Evolutionary conservation across 2,797 vertebrate genomes (phyloP).

Genomic region (Nannoperca obscura): DNA sequence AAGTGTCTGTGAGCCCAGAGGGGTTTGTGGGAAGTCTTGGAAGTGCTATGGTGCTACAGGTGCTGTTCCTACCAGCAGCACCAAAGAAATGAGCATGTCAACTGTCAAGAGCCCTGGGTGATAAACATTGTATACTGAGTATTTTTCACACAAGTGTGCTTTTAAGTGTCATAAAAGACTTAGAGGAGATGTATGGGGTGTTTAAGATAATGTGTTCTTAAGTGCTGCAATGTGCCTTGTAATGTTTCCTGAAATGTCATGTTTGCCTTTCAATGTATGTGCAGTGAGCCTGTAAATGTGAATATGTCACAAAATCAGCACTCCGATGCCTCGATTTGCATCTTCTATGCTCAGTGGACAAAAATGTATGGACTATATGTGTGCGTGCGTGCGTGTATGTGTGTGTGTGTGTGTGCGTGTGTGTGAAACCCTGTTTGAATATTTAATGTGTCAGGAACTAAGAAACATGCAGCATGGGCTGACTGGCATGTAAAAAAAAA

Average conservation of each 20-base stretch:
- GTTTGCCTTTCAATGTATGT: slow-evolving; percentile 24
- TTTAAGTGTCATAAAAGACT: slow-evolving; percentile 23
- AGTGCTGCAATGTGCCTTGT: slow-evolving; percentile 20
- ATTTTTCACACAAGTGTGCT: slow-evolving; percentile 32
- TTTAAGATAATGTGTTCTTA: slow-evolving; percentile 21
- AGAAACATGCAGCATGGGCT: slow-evolving; percentile 31
- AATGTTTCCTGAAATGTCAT: slow-evolving; percentile 25
- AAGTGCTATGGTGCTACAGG: background rate
- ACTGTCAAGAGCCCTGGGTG: slow-evolving; percentile 13
- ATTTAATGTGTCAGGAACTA: slow-evolving; percentile 32
- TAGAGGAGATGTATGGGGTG: slow-evolving; percentile 9
- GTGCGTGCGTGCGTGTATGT: background rate
- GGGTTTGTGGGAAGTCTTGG: background rate
- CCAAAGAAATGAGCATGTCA: slow-evolving; percentile 25
- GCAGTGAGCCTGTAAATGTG: background rate
- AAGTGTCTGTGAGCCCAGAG: too few relatives aligned
- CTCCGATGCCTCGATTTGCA: slow-evolving; percentile 11
- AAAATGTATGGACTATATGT: slow-evolving; percentile 8
- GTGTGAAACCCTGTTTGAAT: slow-evolving; percentile 36
- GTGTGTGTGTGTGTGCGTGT: too few relatives aligned
- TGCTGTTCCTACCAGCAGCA: slow-evolving; percentile 3
- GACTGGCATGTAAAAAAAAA: slow-evolving; percentile 19
- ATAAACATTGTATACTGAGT: background rate
- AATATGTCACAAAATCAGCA: slow-evolving; percentile 7
- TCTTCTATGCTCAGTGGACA: slow-evolving; percentile 7